Evolutionary conservation across 2,113 vertebrate genomes (phyloP).

Genomic region (Gopherus flavomarginatus): DNA sequence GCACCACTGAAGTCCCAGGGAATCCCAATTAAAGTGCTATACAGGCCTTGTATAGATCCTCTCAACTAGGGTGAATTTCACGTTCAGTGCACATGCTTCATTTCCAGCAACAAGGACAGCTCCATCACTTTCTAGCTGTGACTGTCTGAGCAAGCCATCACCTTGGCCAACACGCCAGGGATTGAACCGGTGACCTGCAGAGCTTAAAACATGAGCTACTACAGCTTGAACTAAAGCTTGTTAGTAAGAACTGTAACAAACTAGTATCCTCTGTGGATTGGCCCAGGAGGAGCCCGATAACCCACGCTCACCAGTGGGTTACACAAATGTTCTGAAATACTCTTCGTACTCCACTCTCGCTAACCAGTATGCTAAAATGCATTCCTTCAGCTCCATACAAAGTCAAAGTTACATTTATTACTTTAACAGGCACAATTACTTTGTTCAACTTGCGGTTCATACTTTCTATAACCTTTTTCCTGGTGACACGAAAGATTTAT

Average conservation of each 20-base stretch:
- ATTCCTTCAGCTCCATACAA: not conserved
- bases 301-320: not conserved
- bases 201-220: not conserved
- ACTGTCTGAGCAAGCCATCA: not conserved
- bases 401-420: not conserved
- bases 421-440: not conserved
- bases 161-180: not conserved
- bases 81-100: not conserved
- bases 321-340: not conserved
- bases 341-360: not conserved
- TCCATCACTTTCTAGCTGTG: not conserved
- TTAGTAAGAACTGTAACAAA: not conserved
- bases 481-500: not conserved
- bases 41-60: not conserved
- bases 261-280: no score
- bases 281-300: not conserved
- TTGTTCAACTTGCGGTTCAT: no score
- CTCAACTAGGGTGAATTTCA: not conserved
- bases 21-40: not conserved
- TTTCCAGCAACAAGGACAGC: not conserved
- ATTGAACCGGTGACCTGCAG: not conserved
- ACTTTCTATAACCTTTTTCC: not conserved
- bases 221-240: not conserved
- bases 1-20: not conserved
- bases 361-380: not conserved